Evolutionary conservation across 2,797 vertebrate species (phyloP).

Genomic region (Scarus forsteni): DNA sequence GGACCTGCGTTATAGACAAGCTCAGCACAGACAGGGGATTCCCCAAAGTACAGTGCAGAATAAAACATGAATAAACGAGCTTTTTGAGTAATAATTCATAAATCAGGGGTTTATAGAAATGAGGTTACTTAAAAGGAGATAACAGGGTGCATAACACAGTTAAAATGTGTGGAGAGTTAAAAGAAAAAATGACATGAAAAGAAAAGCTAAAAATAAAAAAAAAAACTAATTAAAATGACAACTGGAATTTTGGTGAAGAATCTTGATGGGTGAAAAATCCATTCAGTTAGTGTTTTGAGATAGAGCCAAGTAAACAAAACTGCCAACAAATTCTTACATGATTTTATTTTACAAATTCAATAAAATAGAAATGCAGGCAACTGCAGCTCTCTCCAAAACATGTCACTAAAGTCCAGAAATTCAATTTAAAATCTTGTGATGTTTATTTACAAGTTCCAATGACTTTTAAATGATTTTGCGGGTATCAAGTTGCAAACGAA

Average conservation of each 20-base stretch:
- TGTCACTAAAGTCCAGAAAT: background rate
- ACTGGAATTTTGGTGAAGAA: background rate
- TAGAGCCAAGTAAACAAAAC: background rate
- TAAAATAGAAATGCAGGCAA: slow-evolving; percentile 12
- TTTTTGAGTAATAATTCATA: background rate
- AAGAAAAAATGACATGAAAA: too few species aligned
- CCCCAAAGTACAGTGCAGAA: background rate
- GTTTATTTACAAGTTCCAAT: background rate
- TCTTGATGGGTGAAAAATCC: too few species aligned
- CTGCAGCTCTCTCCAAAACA: background rate
- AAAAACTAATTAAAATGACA: too few species aligned
- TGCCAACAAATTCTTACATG: slow-evolving; percentile 2
- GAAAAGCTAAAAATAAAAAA: too few species aligned
- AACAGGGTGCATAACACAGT: background rate
- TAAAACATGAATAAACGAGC: background rate
- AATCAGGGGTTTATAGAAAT: background rate
- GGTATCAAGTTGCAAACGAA: background rate
- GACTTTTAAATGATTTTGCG: background rate
- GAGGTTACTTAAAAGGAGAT: background rate
- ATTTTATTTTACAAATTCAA: background rate
- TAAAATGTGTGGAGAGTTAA: background rate
- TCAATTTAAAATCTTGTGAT: background rate
- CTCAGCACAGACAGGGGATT: background rate
- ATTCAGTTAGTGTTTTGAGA: background rate
- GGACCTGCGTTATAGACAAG: background rate